These are phyloP conservation scores for Drosophila kepulauana DNA, from an alignment of 1,140 invertebrate genomes.

Conservation along the genomic window DNA sequence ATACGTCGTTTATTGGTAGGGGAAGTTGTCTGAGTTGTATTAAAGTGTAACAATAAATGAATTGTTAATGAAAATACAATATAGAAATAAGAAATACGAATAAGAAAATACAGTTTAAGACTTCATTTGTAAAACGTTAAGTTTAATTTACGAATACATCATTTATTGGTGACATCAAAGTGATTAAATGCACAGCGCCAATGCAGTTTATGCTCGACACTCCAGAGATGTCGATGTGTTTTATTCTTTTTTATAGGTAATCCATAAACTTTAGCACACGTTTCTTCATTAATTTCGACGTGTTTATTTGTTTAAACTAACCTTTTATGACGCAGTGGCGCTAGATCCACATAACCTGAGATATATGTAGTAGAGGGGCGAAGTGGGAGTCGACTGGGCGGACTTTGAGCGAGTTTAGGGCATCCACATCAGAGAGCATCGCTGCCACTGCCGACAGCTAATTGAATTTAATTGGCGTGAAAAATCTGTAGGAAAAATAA, in stretches of 20 bases:
- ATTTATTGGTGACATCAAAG: not conserved
- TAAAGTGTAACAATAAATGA: conserved; percentile 6
- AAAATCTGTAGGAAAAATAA: conserved; percentile 72
- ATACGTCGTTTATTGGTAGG: not conserved
- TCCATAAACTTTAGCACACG: conserved; percentile 65
- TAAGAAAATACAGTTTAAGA: not conserved
- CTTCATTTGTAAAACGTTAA: not conserved
- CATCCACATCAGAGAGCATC: conserved; percentile 39
- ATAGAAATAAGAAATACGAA: no score
- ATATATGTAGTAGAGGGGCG: conserved; percentile 4
- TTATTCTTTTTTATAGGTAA: conserved; percentile 38
- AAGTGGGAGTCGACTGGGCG: not conserved
- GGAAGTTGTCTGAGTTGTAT: not conserved
- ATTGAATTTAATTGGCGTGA: conserved; percentile 81
- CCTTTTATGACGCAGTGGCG: conserved; percentile 75
- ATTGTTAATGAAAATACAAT: not conserved
- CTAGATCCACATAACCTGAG: conserved; percentile 53
- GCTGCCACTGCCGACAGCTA: conserved; percentile 66
- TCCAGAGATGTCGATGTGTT: not conserved
- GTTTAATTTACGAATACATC: not conserved
- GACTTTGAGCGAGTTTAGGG: conserved; percentile 15
- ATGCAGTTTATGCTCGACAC: not conserved
- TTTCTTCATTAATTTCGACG: conserved; percentile 78
- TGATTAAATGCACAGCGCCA: not conserved
- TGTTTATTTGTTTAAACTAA: conserved; percentile 81